Evolutionary conservation across 2,113 vertebrate genomes (phyloP).

Genomic region (Coreoperca whiteheadi): DNA sequence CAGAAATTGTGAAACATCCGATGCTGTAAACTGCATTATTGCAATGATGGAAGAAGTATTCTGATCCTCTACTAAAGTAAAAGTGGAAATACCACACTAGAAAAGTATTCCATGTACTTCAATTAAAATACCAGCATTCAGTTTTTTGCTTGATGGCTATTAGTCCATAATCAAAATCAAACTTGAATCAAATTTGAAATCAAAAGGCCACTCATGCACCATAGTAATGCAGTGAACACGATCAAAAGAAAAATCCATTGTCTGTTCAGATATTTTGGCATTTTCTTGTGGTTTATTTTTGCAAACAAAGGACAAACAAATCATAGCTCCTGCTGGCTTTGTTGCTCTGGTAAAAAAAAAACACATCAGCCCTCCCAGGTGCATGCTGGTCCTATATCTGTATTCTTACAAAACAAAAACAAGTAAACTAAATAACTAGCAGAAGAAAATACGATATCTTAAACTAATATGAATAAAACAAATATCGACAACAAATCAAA

Average conservation of each 20-base stretch:
- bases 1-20: not conserved
- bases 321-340: not conserved
- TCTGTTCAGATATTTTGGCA: not conserved
- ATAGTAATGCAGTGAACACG: not conserved
- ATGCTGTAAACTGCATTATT: not conserved
- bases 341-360: not conserved
- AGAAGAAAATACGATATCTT: not conserved
- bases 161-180: too few relatives aligned
- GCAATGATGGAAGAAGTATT: not conserved
- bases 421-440: not conserved
- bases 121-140: not conserved
- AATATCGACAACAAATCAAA: not conserved
- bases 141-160: not conserved
- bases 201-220: not conserved
- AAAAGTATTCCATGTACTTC: not conserved
- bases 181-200: not conserved
- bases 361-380: not conserved
- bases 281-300: not conserved
- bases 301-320: not conserved
- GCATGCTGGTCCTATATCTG: conserved; percentile 7
- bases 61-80: not conserved
- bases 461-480: not conserved
- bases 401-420: not conserved
- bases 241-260: not conserved
- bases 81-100: not conserved